phyloP scores from a whole-genome alignment of 2,113 vertebrate species.

The Uropsilus gracilis region DNA sequence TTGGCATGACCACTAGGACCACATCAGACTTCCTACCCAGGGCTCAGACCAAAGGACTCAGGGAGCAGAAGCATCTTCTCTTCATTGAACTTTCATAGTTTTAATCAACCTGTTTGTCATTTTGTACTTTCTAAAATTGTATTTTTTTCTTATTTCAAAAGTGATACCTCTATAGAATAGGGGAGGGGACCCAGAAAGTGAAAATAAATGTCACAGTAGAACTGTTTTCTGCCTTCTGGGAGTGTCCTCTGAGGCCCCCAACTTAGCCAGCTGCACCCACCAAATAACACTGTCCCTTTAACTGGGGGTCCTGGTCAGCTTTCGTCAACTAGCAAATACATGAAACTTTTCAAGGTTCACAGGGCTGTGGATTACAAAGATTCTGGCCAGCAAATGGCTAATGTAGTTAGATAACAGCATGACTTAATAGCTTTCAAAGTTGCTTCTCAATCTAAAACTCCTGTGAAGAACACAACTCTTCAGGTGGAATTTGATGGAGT shows the following conservation, averaged over 20 bases:
- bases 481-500: neutral
- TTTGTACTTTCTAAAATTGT: neutral
- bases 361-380: neutral
- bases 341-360: neutral
- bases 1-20: fast-evolving
- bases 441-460: conserved; percentile 38
- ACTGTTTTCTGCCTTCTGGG: neutral
- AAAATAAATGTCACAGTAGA: neutral
- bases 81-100: neutral
- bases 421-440: conserved; percentile 13
- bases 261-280: neutral
- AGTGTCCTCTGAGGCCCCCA: neutral
- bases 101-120: neutral
- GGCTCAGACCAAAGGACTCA: neutral
- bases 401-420: neutral
- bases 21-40: neutral
- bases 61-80: neutral
- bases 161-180: neutral
- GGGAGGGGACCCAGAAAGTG: neutral
- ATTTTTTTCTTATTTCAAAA: conserved; percentile 35
- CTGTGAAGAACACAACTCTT: neutral
- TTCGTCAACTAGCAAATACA: neutral
- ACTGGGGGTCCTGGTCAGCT: neutral
- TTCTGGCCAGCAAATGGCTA: neutral
- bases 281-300: too few species aligned